A percentile compares a stretch with the other conserved stretches of the same genome.
phyloP scores from a whole-genome alignment of 2,888 invertebrate species.

The Ischnus inquisitorius region DNA sequence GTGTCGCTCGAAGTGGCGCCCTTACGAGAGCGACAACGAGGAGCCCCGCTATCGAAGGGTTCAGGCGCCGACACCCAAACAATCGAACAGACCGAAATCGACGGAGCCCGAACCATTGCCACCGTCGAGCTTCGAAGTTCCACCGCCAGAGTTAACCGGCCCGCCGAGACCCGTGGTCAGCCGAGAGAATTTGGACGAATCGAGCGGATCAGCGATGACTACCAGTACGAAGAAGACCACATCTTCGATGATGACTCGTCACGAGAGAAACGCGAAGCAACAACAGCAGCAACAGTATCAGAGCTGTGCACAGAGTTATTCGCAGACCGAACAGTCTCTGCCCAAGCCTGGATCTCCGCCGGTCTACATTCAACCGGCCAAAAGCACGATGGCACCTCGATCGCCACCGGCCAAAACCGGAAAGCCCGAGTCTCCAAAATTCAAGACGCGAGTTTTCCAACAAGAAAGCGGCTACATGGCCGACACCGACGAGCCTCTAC shows the following conservation, averaged over 20 bases:
- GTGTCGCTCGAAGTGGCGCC: slow-evolving; percentile 87
- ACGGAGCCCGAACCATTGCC: slow-evolving; percentile 87
- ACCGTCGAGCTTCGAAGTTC: slow-evolving; percentile 87
- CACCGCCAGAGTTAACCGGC: slow-evolving; percentile 79
- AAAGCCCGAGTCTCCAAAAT: slow-evolving; percentile 86
- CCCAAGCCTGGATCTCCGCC: slow-evolving; percentile 83
- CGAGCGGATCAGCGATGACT: slow-evolving; percentile 28
- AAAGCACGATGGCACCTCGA: slow-evolving; percentile 80
- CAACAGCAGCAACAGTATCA: slow-evolving; percentile 72
- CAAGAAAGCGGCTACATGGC: slow-evolving; percentile 90
- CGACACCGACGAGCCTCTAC: slow-evolving; percentile 89
- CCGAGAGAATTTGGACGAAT: slow-evolving; percentile 76
- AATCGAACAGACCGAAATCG: slow-evolving; percentile 86
- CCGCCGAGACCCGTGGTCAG: slow-evolving; percentile 76
- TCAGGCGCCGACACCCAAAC: slow-evolving; percentile 85
- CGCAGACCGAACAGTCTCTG: slow-evolving; percentile 74
- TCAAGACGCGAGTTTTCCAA: slow-evolving; percentile 85
- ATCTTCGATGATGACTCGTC: slow-evolving; percentile 71
- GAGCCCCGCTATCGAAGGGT: slow-evolving; percentile 88
- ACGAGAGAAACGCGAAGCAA: slow-evolving; percentile 79
- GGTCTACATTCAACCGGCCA: slow-evolving; percentile 80
- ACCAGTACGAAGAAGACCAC: slow-evolving; percentile 74
- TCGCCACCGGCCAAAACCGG: slow-evolving; percentile 74
- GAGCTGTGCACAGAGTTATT: slow-evolving; percentile 67
- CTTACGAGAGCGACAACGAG: slow-evolving; percentile 89